These are phyloP conservation scores for Melanerpes formicivorus DNA, from an alignment of 2,113 vertebrate species.

Conservation along the genomic window DNA sequence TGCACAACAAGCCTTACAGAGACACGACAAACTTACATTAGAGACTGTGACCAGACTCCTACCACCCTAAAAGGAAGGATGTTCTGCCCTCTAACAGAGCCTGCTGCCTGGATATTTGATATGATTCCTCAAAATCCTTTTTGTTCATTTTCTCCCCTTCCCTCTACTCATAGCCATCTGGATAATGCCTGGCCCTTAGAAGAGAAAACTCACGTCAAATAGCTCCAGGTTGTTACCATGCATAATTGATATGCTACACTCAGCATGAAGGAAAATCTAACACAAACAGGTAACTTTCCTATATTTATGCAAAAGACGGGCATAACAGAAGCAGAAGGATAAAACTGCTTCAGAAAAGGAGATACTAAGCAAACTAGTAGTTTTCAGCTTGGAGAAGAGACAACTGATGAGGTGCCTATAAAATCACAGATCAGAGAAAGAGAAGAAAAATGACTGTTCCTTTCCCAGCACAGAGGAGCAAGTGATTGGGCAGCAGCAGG, in stretches of 20 bases:
- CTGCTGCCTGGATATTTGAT: not conserved
- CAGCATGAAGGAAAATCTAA: not conserved
- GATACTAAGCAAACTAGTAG: not conserved
- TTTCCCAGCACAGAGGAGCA: not conserved
- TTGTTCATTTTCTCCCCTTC: not conserved
- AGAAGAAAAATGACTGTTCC: not conserved
- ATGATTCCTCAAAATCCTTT: not conserved
- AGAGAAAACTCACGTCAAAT: not conserved
- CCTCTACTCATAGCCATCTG: not conserved
- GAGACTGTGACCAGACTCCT: not conserved
- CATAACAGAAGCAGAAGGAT: not conserved
- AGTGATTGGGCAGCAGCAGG: not conserved
- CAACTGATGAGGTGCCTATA: not conserved
- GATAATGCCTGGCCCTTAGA: not conserved
- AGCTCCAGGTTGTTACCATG: not conserved
- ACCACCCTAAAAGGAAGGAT: rapidly evolving
- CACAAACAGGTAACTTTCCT: not conserved
- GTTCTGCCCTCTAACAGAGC: not conserved
- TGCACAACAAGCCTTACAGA: not conserved
- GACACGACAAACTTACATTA: not conserved
- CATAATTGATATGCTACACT: not conserved
- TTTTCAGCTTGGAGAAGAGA: constrained; percentile 4
- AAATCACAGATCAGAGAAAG: not conserved
- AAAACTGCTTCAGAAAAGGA: constrained; percentile 6
- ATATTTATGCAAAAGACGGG: not conserved